Conservation (phyloP, 2,888 invertebrate species). For the Mesorhabditis sp. region DNA sequence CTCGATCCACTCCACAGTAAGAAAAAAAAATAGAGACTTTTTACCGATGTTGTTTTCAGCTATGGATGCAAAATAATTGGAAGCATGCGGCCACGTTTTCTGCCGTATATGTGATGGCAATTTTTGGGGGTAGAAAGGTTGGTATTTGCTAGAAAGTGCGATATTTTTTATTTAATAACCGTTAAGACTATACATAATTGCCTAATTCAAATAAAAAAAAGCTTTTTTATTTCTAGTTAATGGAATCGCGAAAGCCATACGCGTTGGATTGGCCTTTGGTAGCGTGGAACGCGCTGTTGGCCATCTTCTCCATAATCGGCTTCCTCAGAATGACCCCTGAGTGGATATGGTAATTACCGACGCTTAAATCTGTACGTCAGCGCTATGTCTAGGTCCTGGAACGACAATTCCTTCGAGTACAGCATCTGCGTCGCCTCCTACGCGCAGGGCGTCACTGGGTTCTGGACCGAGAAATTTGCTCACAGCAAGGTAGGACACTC, state of each 20-base stretch:
- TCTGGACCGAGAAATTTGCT: constrained; percentile 97
- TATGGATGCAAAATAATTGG: constrained; percentile 85
- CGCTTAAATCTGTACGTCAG: neutral
- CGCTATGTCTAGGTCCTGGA: constrained; percentile 16
- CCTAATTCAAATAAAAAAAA: too few species aligned
- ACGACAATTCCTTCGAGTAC: constrained; percentile 71
- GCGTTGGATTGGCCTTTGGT: constrained; percentile 80
- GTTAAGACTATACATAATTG: too few species aligned
- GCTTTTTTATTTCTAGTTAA: constrained; percentile 68
- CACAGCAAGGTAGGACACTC: constrained; percentile 61
- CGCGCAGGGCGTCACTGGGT: constrained; percentile 79
- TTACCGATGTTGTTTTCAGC: too few species aligned
- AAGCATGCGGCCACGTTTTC: constrained; percentile 61
- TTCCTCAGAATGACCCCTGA: constrained; percentile 81
- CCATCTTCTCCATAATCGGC: constrained; percentile 84
- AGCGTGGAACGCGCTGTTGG: constrained; percentile 86
- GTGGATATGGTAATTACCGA: constrained; percentile 62
- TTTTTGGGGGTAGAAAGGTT: constrained; percentile 83
- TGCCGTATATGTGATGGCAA: constrained; percentile 84
- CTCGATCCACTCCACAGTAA: constrained; percentile 77
- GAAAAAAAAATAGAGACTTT: too few species aligned
- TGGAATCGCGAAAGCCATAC: constrained; percentile 85
- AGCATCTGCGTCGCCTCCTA: constrained; percentile 74
- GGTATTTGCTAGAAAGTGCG: too few species aligned
- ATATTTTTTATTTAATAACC: too few species aligned